Base-by-base conservation (phyloP, 2,797 vertebrate genomes). In the Acanthornis magna region DNA sequence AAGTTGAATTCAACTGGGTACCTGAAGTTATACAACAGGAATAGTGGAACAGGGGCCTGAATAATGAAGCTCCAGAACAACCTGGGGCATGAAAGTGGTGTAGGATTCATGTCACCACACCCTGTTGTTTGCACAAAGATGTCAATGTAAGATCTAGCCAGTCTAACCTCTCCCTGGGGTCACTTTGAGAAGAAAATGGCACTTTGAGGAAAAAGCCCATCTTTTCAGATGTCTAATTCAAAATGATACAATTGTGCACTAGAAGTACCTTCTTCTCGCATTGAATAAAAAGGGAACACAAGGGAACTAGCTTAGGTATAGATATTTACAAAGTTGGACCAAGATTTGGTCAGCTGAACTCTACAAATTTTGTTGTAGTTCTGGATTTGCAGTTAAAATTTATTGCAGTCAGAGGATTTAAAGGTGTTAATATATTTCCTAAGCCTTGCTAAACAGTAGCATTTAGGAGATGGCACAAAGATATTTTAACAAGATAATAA, bases 51-150 rank as follows among this genome's bases (percentile, higher is more conserved):
- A 38, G 10, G 5, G 22, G 6, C 74, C 51, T 70, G n/a, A 42
- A 55, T 66, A 62, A 82, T 7, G 42, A 70, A 48, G 23, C 30
- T 72, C n/a, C 57, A 62, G 34, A 75, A 87, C 16, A 70, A 27
- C 9, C 3, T 0, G 27, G 3, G 16, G 8, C 18, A 73, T 13
- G 42, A 58, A 83, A 4, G 38, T 2, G 2, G 16, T 10, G 20
- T 55, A 10, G 23, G 29, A 66, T 34, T 66, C n/a, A n/a, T 22
- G 23, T 66, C 71, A 67, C 3, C 16, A 82, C 55, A 73, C 7
- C 30, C 30, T 74, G 19, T 10, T 48, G 27, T 32, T 87, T 50
- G 15, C 9, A 7, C 30, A 16, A 81, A 86, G 11, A 57, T 20
- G 32, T 42, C 61, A 36, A 13, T 23, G 43, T 12, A 11, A 82